Conservation (phyloP, 2,113 vertebrate species). For the Coregonus clupeaformis region DNA sequence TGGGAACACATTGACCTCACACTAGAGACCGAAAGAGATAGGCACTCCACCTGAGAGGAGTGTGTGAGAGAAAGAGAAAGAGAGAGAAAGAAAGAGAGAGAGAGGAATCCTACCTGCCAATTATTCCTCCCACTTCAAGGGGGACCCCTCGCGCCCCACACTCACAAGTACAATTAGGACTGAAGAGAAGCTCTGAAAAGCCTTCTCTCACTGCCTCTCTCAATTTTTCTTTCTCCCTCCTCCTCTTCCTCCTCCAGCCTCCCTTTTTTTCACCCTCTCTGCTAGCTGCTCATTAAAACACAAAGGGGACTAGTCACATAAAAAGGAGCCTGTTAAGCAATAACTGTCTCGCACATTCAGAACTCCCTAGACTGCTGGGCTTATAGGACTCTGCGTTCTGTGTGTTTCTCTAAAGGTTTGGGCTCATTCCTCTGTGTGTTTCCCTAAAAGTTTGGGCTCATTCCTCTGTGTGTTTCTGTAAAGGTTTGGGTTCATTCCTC, state of each 20-base stretch:
- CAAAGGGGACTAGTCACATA: conserved; percentile 47
- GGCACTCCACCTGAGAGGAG: neutral
- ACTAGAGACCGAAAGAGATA: neutral
- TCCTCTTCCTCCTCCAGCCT: neutral
- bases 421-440: too few species aligned
- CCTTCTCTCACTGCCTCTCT: neutral
- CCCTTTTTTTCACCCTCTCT: conserved; percentile 21
- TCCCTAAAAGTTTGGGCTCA: too few species aligned
- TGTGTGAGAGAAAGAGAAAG: neutral
- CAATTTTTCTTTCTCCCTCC: conserved; percentile 39
- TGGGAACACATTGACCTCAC: conserved; percentile 1
- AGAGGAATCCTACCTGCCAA: conserved; percentile 3
- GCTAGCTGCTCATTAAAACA: conserved; percentile 56
- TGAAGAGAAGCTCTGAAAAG: conserved; percentile 39
- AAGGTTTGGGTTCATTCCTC: too few species aligned
- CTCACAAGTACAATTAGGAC: conserved; percentile 56
- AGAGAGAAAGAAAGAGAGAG: neutral
- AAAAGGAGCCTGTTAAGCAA: conserved; percentile 56
- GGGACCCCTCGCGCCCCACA: conserved; percentile 17
- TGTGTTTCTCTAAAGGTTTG: too few species aligned
- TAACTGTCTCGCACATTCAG: conserved; percentile 13
- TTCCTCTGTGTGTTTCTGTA: too few species aligned
- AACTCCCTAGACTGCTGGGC: too few species aligned
- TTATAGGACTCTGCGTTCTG: too few species aligned
- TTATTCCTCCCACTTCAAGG: conserved; percentile 27